A percentile compares a stretch with the other conserved stretches of the same genome.
Conservation (phyloP, 2,888 invertebrate species). For the Linnaemya vulpina region DNA sequence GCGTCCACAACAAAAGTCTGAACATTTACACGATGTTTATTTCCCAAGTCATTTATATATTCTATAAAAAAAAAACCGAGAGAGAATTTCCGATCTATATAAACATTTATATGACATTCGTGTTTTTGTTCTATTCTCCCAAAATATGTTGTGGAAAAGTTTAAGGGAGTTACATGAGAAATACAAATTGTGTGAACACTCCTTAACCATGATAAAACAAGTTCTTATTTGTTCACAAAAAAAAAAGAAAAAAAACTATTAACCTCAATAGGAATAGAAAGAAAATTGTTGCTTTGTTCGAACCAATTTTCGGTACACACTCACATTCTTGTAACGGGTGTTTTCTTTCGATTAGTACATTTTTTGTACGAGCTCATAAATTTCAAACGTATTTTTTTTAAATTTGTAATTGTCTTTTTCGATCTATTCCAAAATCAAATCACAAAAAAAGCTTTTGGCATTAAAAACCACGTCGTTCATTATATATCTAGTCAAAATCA, state of each 20-base stretch:
- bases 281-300: conserved; percentile 48
- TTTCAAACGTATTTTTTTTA: too few relatives aligned
- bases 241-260: conserved; percentile 18
- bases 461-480: too few relatives aligned
- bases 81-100: too few relatives aligned
- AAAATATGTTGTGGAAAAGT: too few relatives aligned
- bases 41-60: background rate
- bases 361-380: too few relatives aligned
- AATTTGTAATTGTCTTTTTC: too few relatives aligned
- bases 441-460: too few relatives aligned
- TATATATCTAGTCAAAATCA: too few relatives aligned
- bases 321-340: background rate
- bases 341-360: background rate
- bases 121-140: too few relatives aligned
- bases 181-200: background rate
- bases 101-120: too few relatives aligned
- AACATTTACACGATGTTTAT: background rate
- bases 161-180: background rate
- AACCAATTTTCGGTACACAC: background rate
- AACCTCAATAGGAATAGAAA: conserved; percentile 3
- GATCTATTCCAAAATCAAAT: too few relatives aligned
- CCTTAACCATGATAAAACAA: conserved; percentile 15
- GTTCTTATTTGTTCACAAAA: conserved; percentile 12
- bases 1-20: background rate
- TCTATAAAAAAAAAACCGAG: background rate